Base-by-base conservation (phyloP, 1,140 invertebrate genomes). In the Eumeta japonica region DNA sequence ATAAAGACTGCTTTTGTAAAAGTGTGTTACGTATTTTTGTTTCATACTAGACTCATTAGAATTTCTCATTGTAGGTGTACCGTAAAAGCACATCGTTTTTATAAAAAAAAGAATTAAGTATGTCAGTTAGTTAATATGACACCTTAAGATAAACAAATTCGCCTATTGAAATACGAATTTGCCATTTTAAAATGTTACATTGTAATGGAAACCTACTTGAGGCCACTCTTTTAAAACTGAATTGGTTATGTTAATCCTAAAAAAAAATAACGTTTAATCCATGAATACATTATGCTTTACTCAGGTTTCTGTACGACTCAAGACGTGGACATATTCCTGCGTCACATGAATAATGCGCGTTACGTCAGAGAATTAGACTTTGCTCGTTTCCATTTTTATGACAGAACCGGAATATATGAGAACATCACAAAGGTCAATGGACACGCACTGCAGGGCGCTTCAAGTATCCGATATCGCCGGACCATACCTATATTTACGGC, bases 291-390 rank as follows among this genome's bases (percentile, higher is more conserved):
- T 7, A 24, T 24, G n/a, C n/a, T n/a, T 24, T n/a, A 24, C 20
- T 24, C 51, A 88, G 86, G 86, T 1, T 75, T 90, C 11, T 90
- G 88, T 46, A 85, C 83, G 3, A 87, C 86, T 0, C 86, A 88
- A 60, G 90, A 92, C 61, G 77, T 92, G 10, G 90, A 92, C 54
- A 80, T 89, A 28, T 82, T 88, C 34, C 65, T 89, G 0, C 75
- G 77, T 2, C 89, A 92, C 58, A 92, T 92, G 90, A 93, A 92
- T 59, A 92, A 92, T 58, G 86, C 88, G 0, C 79, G 89, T 5
- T 93, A 90, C 43, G 58, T 92, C 1, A 76, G 89, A 4, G 89
- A 92, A 57, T 64, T 90, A 36, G 89, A 92, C 58, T 92, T 92
- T 66, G 89, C 86, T 2, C 77, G 88, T 15, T 89, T 90, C 52